A percentile compares a stretch with the other conserved stretches of the same genome.
These are phyloP conservation scores for Stenodema calcarata DNA, from an alignment of 2,888 invertebrate species.

Conservation along the genomic window DNA sequence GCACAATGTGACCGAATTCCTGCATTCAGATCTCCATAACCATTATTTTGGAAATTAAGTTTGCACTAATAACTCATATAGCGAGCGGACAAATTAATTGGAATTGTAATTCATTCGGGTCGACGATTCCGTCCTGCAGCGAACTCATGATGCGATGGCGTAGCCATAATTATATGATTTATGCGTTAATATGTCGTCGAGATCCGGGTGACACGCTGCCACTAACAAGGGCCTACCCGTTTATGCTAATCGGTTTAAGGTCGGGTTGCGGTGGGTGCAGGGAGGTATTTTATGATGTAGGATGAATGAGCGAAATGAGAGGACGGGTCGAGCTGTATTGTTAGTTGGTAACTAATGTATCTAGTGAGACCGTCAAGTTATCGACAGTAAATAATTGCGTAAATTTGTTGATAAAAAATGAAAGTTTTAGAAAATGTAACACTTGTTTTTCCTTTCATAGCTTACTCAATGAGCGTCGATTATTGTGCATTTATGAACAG, in stretches of 20 bases:
- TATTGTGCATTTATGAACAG: too few species aligned
- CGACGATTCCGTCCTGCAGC: neutral
- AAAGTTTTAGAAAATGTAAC: too few species aligned
- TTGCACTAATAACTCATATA: neutral
- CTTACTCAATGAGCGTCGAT: too few species aligned
- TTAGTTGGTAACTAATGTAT: too few species aligned
- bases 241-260: constrained; percentile 2
- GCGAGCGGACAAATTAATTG: neutral
- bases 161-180: constrained; percentile 16
- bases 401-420: too few species aligned
- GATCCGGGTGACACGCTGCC: constrained; percentile 1
- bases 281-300: neutral
- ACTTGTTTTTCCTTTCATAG: too few species aligned
- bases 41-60: neutral
- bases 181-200: constrained; percentile 2
- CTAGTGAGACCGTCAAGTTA: too few species aligned
- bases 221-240: neutral
- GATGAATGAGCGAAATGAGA: too few species aligned
- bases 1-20: neutral
- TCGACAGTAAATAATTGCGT: too few species aligned
- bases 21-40: neutral
- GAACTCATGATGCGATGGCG: neutral
- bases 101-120: constrained; percentile 1
- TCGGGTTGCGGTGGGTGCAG: neutral
- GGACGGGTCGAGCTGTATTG: too few species aligned